Evolutionary conservation across 2,113 vertebrate genomes (phyloP), one percentile per base, ranked within the genome.

Genomic region (Proterorhinus semilunaris): DNA sequence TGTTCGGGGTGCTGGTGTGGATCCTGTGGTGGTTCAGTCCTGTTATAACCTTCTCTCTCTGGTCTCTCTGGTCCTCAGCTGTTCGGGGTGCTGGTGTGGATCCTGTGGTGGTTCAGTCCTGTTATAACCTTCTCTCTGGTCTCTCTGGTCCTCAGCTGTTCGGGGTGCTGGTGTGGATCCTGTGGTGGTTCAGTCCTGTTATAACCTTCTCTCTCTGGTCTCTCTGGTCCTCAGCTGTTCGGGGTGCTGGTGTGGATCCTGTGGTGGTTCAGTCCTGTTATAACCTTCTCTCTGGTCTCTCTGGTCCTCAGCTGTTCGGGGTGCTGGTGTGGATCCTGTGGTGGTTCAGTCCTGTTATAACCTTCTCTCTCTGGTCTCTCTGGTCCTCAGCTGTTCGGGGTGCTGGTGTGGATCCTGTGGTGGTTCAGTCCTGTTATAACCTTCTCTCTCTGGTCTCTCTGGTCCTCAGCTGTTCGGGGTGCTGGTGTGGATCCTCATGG

Each of bases 401-500:
- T 57, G 10, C 11, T 9, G 17, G 6, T 57, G 10, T 21, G 94
- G 94, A 93, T 94, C 83, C 91, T 95, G 84, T 95, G 3, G 92
- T 91, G 88, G 21, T 21, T 21, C 5, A 9, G 10, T 51, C 49
- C 10, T 11, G 27, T 36, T 36, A 6, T 55, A 55, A 55, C 16
- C 16, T 3, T 36, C 16, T 9, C 2, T 52, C 52, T 45, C 27
- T 27, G 27, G 27, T 27, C 27, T 27, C 27, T 27, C 27, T 27
- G 27, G 36, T 59, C 11, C 13, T 17, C 83, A 93, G 92, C 51
- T 92, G 47, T 94, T 93, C 2, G 94, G 93, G 0, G 94, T 93
- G 4, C 17, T 95, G 68, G 93, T 95, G 0, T 95, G 94, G 94
- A 93, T 94, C 83, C 91, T 95, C 62, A 83, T 95, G 3, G 92